These are phyloP conservation scores for Dicrostonyx torquatus DNA, from an alignment of 2,797 vertebrate genomes.

Conservation along the genomic window DNA sequence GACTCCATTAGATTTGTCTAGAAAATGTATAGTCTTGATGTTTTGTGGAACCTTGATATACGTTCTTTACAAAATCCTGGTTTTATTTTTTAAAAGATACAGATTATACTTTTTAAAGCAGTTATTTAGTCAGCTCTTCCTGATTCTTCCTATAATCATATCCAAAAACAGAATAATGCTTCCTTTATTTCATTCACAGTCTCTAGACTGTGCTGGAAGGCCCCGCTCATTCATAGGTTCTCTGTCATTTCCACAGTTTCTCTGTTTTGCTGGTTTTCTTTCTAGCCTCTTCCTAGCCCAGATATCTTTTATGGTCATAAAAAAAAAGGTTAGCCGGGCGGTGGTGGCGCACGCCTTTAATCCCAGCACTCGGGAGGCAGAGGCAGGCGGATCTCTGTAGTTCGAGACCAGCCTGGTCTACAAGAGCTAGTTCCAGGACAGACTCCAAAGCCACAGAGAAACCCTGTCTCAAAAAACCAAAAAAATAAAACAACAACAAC, in stretches of 20 bases:
- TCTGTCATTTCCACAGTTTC: background rate
- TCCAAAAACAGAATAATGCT: conserved; percentile 58
- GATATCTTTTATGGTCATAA: background rate
- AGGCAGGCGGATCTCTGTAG: too few relatives aligned
- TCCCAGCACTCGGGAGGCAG: too few relatives aligned
- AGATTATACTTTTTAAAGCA: conserved; percentile 68
- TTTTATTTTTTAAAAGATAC: conserved; percentile 67
- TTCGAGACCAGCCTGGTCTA: too few relatives aligned
- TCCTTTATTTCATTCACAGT: background rate
- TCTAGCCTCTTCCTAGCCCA: background rate
- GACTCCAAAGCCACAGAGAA: too few relatives aligned
- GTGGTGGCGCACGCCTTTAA: too few relatives aligned
- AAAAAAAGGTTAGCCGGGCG: too few relatives aligned
- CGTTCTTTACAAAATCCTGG: conserved; percentile 61
- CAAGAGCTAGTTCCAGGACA: too few relatives aligned
- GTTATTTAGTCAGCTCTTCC: conserved; percentile 62
- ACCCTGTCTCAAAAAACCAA: too few relatives aligned
- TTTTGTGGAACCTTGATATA: conserved; percentile 59
- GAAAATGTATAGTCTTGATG: conserved; percentile 59
- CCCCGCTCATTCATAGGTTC: background rate
- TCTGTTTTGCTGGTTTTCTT: background rate
- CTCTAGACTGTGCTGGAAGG: background rate
- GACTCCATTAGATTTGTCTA: conserved; percentile 42
- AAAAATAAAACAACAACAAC: too few relatives aligned
- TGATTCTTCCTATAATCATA: conserved; percentile 65